Percentiles rank a stretch among this genome's conserved stretches.
phyloP scores from a whole-genome alignment of 2,113 vertebrate species.

The Irena cyanogastra region DNA sequence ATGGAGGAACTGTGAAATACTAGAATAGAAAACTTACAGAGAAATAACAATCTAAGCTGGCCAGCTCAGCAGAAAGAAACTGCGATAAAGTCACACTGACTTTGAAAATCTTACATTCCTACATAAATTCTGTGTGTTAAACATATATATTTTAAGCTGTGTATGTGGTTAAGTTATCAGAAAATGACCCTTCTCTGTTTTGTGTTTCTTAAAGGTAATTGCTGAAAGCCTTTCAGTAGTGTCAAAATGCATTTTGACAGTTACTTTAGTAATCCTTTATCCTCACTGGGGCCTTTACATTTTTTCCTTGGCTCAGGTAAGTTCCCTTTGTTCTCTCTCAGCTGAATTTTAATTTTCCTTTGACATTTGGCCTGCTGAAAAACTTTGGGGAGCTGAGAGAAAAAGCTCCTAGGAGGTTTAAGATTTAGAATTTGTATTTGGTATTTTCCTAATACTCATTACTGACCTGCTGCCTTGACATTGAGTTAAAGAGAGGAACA shows the following conservation, averaged over 20 bases:
- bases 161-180: neutral
- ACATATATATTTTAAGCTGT: neutral
- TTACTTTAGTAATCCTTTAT: conserved; percentile 79
- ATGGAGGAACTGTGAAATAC: neutral
- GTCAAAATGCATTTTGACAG: conserved; percentile 83
- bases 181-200: neutral
- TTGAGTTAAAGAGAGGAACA: neutral
- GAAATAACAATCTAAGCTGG: neutral
- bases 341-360: neutral
- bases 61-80: neutral
- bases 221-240: conserved; percentile 90
- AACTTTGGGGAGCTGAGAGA: neutral
- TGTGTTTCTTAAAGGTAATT: conserved; percentile 72
- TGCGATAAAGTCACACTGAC: neutral
- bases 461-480: neutral
- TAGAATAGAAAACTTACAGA: neutral
- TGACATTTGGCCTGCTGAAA: neutral
- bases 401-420: neutral
- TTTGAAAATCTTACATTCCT: neutral
- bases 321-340: neutral
- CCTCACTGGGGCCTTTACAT: conserved; percentile 88
- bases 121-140: neutral
- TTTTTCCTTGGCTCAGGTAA: conserved; percentile 88
- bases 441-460: rapidly evolving
- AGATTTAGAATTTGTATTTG: neutral